Evolutionary conservation across 1,140 invertebrate genomes (phyloP), one percentile per base, ranked within the genome.

Genomic region (Sarcophaga bullata): DNA sequence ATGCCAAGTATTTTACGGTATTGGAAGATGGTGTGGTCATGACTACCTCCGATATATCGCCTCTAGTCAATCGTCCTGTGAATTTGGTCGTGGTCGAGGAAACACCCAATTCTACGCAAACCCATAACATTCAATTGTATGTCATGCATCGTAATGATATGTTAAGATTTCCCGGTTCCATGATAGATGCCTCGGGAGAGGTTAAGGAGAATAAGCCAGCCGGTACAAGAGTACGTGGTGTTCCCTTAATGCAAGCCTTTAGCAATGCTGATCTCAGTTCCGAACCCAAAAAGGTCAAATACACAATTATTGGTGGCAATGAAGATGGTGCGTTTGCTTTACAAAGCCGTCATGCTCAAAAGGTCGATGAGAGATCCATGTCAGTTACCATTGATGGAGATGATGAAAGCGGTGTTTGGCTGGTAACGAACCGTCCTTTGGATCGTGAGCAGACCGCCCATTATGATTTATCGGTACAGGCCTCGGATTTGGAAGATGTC

Each of bases 21-120:
- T 92, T 98, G n/a, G 93, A 95, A 78, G 95, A 97, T 90, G 97
- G 96, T 37, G 92, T 97, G 72, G 93, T 98, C 9, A 97, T 97
- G 96, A 97, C 96, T 17, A 97, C 96, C 3, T 93, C 95, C 4
- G 95, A 97, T 85, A 91, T 97, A 6, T 93, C 93, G 37, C 94
- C 95, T 6, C 89, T 97, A n/a, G 92, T 96, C 47, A 94, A 96
- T 87, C 92, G 93, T 72, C 95, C 95, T 0, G 93, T 97, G 8
- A 94, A 95, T 85, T 91, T 97, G 17, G 92, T 96, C 9, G 94
- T 97, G 0, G 90, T 96, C 13, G 96, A 97, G 86, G 95, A 96
- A 84, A 93, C 94, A 8, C 93, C 93, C 1, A 96, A 96, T 86
- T 92, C 92, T 68, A 96, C 95, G 49, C 93, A 94, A 15, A 95